Base-by-base conservation (phyloP, 1,140 invertebrate genomes). In the Centruroides vittatus region DNA sequence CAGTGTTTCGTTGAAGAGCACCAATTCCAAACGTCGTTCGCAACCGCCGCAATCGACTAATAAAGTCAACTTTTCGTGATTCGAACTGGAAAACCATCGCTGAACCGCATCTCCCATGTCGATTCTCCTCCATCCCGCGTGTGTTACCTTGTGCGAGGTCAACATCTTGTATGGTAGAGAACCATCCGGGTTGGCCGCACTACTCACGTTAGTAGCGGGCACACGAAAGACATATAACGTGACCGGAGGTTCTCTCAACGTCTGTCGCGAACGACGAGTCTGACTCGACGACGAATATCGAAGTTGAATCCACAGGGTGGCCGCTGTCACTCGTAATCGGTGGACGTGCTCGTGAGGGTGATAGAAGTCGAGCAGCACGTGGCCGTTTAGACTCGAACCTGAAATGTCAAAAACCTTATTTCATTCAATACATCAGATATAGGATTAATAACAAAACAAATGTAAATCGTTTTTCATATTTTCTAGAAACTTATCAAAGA, bases 81-180 rank as follows among this genome's bases (percentile, higher is more conserved):
- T 52, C 49, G 68, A 65, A 34, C 63, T 62, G 23, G 67, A 65
- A 11, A 72, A 88, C 75, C 75, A 76, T 11, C 70, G 63, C 13
- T 71, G 67, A 8, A 75, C 84, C 9, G 84, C 83, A 57, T 78
- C 76, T 47, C 86, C 88, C 57, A 93, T 77, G 74, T 93, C 88
- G 65, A 94, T 80, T 67, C 88, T 86, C 69, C 89, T 84, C 92
- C 91, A 94, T 23, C 86, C 88, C 11, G 83, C 74, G 66, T 80
- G 75, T 54, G 79, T 78, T 62, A 89, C 78, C n/a, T 79, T 78
- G 56, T 83, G 77, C 35, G 85, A 84, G 52, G 85, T 65, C 9
- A 75, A 61, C 46, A 75, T 66, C 36, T 73, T 65, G 57, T 71
- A 54, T 23, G 67, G 62, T n/a, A 59, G 60, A 12, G 62, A 64